Conservation (phyloP, 2,113 vertebrate genomes). For the Lepisosteus oculatus region DNA sequence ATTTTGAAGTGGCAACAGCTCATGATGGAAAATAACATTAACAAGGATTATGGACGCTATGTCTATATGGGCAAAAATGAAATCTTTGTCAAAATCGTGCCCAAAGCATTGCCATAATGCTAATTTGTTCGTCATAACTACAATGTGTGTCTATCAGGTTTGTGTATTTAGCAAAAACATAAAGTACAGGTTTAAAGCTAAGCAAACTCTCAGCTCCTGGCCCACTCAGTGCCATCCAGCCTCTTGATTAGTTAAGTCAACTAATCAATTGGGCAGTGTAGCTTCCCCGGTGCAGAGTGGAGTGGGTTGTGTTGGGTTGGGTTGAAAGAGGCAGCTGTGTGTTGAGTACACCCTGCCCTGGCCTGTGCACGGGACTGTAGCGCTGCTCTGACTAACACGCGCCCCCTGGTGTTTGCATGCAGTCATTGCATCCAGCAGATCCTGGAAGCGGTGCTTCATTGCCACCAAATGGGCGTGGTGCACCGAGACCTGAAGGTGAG, state of each 20-base stretch:
- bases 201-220: no score
- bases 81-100: no score
- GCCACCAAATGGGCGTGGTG: slow-evolving; percentile 96
- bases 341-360: slow-evolving; percentile 22
- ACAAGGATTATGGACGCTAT: no score
- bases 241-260: background rate
- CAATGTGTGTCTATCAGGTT: no score
- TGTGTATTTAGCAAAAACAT: no score
- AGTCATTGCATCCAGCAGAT: slow-evolving; percentile 98
- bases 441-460: slow-evolving; percentile 93
- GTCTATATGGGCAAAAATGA: no score
- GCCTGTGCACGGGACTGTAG: slow-evolving; percentile 65
- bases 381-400: slow-evolving; percentile 71
- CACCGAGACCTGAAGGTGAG: slow-evolving; percentile 98
- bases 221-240: no score
- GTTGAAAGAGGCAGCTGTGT: background rate
- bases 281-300: background rate
- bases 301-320: no score
- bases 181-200: no score
- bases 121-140: no score
- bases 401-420: slow-evolving; percentile 77
- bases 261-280: background rate
- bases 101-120: no score
- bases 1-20: background rate
- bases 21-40: no score